phyloP scores from a whole-genome alignment of 1,140 invertebrate genomes.

The Diuraphis noxia region DNA sequence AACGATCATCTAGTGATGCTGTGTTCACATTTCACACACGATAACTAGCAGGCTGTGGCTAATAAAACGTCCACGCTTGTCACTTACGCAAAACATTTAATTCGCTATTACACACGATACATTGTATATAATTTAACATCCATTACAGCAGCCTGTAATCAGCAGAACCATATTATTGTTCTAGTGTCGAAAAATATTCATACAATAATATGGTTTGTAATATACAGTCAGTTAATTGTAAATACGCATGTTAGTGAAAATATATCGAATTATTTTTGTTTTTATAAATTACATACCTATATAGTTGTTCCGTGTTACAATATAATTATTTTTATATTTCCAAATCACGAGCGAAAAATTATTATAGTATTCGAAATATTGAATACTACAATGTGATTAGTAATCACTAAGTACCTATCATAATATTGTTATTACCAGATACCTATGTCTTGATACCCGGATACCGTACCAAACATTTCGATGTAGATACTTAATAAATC shows the following conservation, averaged over 20 bases:
- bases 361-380: neutral
- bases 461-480: neutral
- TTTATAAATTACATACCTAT: neutral
- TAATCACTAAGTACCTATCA: no score
- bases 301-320: neutral
- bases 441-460: neutral
- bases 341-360: neutral
- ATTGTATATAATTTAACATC: neutral
- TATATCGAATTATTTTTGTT: neutral
- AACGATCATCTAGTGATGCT: neutral
- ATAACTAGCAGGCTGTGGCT: neutral
- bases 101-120: neutral
- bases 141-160: neutral
- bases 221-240: neutral
- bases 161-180: neutral
- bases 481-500: neutral
- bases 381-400: neutral
- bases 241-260: neutral
- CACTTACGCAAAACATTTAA: neutral
- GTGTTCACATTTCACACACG: neutral
- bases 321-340: neutral
- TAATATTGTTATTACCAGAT: neutral
- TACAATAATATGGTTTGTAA: slow-evolving; percentile 20
- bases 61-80: neutral
- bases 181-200: slow-evolving; percentile 6